These are phyloP conservation scores for Gadopsis marmoratus DNA, from an alignment of 2,797 vertebrate genomes.

Conservation along the genomic window DNA sequence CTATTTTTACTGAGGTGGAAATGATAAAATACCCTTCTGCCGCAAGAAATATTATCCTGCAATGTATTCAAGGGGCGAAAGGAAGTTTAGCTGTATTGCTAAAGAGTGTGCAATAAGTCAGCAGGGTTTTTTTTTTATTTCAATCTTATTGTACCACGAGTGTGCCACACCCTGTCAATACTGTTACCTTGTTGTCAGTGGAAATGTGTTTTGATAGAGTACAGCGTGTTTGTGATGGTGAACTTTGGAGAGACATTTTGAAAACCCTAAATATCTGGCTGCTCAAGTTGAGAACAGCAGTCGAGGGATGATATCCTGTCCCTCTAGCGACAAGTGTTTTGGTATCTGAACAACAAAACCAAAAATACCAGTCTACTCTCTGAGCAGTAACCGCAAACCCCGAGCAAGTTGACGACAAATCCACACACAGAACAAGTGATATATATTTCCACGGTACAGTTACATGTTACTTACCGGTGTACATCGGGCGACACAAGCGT, in stretches of 20 bases:
- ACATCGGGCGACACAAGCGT: not conserved
- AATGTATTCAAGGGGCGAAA: not conserved
- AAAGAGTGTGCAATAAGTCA: slow-evolving; percentile 43
- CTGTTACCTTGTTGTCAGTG: slow-evolving; percentile 2
- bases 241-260: not conserved
- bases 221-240: not conserved
- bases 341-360: slow-evolving; percentile 3
- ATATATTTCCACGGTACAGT: not conserved
- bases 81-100: slow-evolving; percentile 18
- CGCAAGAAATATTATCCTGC: slow-evolving; percentile 12
- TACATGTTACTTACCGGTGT: not conserved
- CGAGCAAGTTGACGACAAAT: not conserved
- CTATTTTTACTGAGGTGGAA: slow-evolving; percentile 30
- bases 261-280: slow-evolving; percentile 3
- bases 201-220: slow-evolving; percentile 15
- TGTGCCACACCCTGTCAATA: not conserved
- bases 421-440: not conserved
- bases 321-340: slow-evolving; percentile 9
- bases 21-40: slow-evolving; percentile 31
- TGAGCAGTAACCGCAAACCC: not conserved
- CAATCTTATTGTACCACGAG: slow-evolving; percentile 51
- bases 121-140: slow-evolving; percentile 32
- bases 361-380: not conserved
- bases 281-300: slow-evolving; percentile 2
- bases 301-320: not conserved